Conservation (phyloP, 2,797 vertebrate genomes). For the Lagodon rhomboides region DNA sequence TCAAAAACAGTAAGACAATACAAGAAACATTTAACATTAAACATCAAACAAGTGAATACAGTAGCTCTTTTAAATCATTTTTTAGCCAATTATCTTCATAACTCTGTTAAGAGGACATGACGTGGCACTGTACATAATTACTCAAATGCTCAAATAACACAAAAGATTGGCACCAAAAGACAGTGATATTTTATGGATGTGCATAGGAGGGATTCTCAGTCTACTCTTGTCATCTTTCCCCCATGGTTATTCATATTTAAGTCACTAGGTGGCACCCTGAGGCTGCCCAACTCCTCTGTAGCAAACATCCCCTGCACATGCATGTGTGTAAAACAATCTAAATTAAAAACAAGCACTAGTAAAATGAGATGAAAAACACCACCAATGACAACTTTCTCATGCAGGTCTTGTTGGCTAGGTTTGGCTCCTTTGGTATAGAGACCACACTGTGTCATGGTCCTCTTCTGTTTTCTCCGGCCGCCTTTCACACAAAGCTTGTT, state of each 20-base stretch:
- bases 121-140: constrained; percentile 73
- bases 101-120: constrained; percentile 62
- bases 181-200: constrained; percentile 68
- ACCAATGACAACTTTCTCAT: constrained; percentile 80
- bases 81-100: constrained; percentile 64
- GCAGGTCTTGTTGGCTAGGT: constrained; percentile 77
- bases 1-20: constrained; percentile 76
- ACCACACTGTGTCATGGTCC: constrained; percentile 72
- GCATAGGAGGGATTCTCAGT: constrained; percentile 68
- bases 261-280: constrained; percentile 79
- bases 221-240: constrained; percentile 11
- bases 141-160: constrained; percentile 64
- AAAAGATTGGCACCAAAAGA: constrained; percentile 76
- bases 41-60: constrained; percentile 75
- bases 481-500: constrained; percentile 61
- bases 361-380: constrained; percentile 81
- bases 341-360: constrained; percentile 82
- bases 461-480: constrained; percentile 38
- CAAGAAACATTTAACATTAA: constrained; percentile 73
- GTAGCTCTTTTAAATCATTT: constrained; percentile 65
- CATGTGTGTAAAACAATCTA: constrained; percentile 77
- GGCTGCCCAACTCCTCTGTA: constrained; percentile 60
- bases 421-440: constrained; percentile 79
- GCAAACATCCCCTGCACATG: constrained; percentile 73
- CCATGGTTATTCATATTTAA: constrained; percentile 58